Evolutionary conservation across 2,888 invertebrate species (phyloP).

Genomic region (Sussaba pulchella): DNA sequence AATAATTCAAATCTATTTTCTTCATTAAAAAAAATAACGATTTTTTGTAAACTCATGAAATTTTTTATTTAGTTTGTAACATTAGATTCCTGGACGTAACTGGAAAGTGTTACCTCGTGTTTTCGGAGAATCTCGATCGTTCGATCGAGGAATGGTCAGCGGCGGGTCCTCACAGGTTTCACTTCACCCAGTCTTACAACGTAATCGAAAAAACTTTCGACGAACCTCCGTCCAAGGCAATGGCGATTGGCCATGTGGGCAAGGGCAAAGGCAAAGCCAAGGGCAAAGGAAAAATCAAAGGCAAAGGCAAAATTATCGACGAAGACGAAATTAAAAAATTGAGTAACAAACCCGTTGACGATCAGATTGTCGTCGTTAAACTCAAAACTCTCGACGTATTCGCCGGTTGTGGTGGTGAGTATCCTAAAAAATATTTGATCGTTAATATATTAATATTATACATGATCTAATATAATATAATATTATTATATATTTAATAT

Average conservation of each 20-base stretch:
- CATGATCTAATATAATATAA: no score
- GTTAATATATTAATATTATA: no score
- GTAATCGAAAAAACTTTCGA: constrained; percentile 85
- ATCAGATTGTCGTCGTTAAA: constrained; percentile 84
- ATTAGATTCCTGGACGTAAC: constrained; percentile 87
- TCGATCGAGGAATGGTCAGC: constrained; percentile 87
- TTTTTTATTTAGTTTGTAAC: constrained; percentile 82
- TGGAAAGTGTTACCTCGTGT: constrained; percentile 90
- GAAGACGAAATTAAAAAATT: constrained; percentile 72
- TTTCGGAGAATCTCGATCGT: constrained; percentile 87
- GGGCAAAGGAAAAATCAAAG: constrained; percentile 87
- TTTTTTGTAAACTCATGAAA: no score
- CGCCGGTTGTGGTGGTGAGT: constrained; percentile 92
- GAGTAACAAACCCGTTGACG: constrained; percentile 77
- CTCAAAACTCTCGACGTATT: constrained; percentile 92
- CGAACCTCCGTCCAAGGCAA: constrained; percentile 88
- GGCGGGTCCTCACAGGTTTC: constrained; percentile 89
- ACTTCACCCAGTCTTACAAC: constrained; percentile 90
- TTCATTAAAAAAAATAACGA: no score
- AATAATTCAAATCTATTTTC: no score
- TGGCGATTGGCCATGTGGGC: constrained; percentile 86
- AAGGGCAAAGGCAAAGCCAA: constrained; percentile 89
- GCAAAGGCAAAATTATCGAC: constrained; percentile 83
- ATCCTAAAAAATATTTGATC: constrained; percentile 18
- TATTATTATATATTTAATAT: no score